Evolutionary conservation across 2,797 vertebrate species (phyloP), one percentile per base, ranked within the genome.

Genomic region (Cuculus canorus): DNA sequence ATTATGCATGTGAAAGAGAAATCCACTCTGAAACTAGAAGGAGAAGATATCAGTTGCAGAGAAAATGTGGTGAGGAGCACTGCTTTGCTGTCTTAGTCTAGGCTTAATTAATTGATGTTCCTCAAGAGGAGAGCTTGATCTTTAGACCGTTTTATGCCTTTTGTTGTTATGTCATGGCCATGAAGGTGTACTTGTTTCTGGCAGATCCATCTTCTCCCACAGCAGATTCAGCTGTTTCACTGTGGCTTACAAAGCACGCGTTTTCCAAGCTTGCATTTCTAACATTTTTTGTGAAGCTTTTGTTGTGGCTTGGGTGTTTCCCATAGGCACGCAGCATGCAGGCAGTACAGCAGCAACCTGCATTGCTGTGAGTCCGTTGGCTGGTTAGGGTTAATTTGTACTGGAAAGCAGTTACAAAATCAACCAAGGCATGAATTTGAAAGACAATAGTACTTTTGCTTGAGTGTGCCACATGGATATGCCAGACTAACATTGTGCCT

Each of bases 231-330:
- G 4, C 33, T 66, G 14, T 82, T 88, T 61, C 63, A 10, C 76
- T 33, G 76, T 48, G 82, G 61, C 25, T 95, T 66, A 35, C 39
- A 60, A 37, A 79, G 43, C 6, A 33, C 35, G 47, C 43, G 23
- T 17, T 89, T 54, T 87, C 76, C 69, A 86, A 72, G 73, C 21
- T 23, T 17, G 28, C 19, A 23, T 75, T 82, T 86, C 39, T 48
- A 18, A 52, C 39, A 64, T 57, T 86, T 50, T 28, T 37, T n/a
- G 48, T 33, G 35, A 37, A 35, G 10, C 37, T 91, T 89, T 76
- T 92, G 68, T 79, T 81, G 89, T 90, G 80, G 63, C n/a, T 92
- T 45, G 60, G 32, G 30, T 89, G 69, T 89, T 92, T 81, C 63
- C 71, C 79, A 16, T 21, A 77, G 39, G 33, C 75, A 32, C 32